These are phyloP conservation scores for Tokudaia tokunoshimensis DNA, from an alignment of 2,797 vertebrate species.

Conservation along the genomic window DNA sequence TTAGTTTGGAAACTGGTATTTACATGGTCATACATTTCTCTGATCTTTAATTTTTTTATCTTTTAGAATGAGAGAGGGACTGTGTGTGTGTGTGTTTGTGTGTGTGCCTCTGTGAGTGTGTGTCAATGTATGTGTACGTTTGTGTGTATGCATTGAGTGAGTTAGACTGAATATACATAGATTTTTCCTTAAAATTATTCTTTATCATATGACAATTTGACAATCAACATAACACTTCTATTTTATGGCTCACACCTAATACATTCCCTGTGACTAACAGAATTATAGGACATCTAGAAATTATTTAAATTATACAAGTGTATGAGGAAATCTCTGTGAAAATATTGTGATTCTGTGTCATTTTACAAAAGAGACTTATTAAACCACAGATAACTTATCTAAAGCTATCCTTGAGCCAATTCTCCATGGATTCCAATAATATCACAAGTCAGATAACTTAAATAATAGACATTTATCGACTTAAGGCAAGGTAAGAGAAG, in stretches of 20 bases:
- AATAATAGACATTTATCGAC: background rate
- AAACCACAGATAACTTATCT: background rate
- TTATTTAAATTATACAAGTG: background rate
- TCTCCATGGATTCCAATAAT: accelerated
- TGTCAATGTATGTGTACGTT: background rate
- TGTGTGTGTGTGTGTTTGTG: background rate
- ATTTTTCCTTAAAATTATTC: background rate
- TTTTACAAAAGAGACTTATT: background rate
- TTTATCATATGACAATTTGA: background rate
- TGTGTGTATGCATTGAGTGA: background rate
- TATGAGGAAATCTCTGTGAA: background rate
- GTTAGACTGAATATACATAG: background rate
- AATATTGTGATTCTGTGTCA: background rate
- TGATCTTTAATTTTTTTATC: background rate
- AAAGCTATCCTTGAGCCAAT: background rate
- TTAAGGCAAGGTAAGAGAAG: background rate
- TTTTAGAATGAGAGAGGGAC: background rate
- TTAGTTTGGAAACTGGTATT: background rate
- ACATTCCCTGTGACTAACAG: background rate
- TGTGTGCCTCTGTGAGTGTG: background rate
- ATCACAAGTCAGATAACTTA: background rate
- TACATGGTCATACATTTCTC: background rate
- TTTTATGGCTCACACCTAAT: background rate
- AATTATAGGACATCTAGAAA: background rate
- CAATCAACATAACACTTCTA: background rate